Base-by-base conservation (phyloP, 2,888 invertebrate species). In the Junonia oenone region DNA sequence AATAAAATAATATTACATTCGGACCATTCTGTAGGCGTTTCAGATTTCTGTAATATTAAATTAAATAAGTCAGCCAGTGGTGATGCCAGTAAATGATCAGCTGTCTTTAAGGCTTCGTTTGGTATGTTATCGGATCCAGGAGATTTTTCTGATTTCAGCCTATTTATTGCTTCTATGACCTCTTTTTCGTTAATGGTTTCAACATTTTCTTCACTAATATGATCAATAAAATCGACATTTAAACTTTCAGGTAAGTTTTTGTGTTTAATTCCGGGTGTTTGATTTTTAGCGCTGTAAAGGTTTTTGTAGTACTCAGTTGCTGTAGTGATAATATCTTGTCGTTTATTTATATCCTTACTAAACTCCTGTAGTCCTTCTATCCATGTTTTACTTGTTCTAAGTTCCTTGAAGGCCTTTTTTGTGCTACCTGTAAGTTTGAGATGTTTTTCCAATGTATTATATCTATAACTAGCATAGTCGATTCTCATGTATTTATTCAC, bases 381-480 rank as follows among this genome's bases (percentile, higher is more conserved):
- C n/a, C n/a, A n/a, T n/a, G n/a, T n/a, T n/a, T n/a, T n/a, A n/a
- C n/a, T n/a, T n/a, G n/a, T n/a, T n/a, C n/a, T n/a, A n/a, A 29
- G 29, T 29, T 29, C 29, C 9, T 6, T 29, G 29, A 9, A 6
- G 29, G 29, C 29, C 33, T 56, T 61, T 46, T 58, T 58, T 26
- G 48, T 49, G 35, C 61, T 56, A 0, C 58, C 56, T 6, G 48
- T 40, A 15, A 11, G 19, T 6, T 45, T n/a, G n/a, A n/a, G n/a
- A n/a, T n/a, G n/a, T n/a, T n/a, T n/a, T n/a, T n/a, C n/a, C n/a
- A n/a, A n/a, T n/a, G n/a, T n/a, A n/a, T n/a, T n/a, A n/a, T n/a
- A n/a, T n/a, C n/a, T 60, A 17, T 61, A 49, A 22, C 43, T 60
- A 40, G 47, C n/a, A 11, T 63, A 63, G 14, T 60, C 49, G n/a